phyloP scores from a whole-genome alignment of 1,140 invertebrate species.

The Ceratitis capitata region DNA sequence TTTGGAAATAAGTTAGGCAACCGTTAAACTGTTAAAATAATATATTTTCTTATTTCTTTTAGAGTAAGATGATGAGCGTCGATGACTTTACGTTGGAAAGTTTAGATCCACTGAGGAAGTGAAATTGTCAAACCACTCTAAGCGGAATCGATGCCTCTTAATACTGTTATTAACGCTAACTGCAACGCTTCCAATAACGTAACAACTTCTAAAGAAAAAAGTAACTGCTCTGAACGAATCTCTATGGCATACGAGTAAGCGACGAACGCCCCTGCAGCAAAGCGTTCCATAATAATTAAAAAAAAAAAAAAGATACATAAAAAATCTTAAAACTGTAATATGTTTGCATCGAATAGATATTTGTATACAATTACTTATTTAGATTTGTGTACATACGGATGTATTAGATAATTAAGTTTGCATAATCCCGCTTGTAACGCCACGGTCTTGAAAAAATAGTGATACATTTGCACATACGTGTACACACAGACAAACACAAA shows the following conservation, averaged over 20 bases:
- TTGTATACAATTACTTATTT: conserved; percentile 13
- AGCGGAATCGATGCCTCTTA: not conserved
- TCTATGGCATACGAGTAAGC: not conserved
- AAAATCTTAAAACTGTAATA: conserved; percentile 29
- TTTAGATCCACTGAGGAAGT: conserved; percentile 77
- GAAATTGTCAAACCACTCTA: not conserved
- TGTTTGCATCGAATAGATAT: conserved; percentile 34
- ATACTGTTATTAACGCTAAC: not conserved
- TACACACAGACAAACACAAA: not conserved
- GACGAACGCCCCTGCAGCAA: not conserved
- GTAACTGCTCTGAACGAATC: not conserved
- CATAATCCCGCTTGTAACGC: not conserved
- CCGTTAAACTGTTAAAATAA: not conserved
- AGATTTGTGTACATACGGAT: not conserved
- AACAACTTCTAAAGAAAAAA: not conserved
- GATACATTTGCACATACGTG: not conserved
- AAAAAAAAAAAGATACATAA: not conserved
- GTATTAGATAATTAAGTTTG: not conserved
- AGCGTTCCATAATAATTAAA: not conserved
- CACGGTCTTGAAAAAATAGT: not conserved
- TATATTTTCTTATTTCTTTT: conserved; percentile 39
- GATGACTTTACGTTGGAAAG: conserved; percentile 89
- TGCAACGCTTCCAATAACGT: not conserved
- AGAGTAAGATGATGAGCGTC: conserved; percentile 67
- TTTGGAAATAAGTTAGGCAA: no score